Percentiles rank a stretch among this genome's conserved stretches.
These are phyloP conservation scores for Melanostigma gelatinosum DNA, from an alignment of 2,113 vertebrate species.

Conservation along the genomic window DNA sequence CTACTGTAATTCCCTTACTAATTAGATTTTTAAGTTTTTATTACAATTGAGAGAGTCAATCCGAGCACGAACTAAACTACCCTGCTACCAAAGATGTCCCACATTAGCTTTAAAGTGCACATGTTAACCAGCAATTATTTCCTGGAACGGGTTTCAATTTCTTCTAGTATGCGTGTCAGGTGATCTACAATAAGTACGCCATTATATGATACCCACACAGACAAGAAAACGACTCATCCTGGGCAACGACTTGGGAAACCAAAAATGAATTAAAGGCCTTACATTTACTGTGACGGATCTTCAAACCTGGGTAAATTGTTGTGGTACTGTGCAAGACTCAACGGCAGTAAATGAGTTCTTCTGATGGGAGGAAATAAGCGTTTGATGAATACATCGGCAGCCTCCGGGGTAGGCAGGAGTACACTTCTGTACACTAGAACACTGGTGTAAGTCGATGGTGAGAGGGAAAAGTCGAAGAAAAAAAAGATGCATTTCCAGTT, in stretches of 20 bases:
- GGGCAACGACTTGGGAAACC: slow-evolving; percentile 38
- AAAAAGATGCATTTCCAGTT: neutral
- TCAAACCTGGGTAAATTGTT: slow-evolving; percentile 56
- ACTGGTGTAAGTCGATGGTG: neutral
- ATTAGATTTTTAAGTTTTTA: neutral
- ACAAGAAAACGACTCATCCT: slow-evolving; percentile 49
- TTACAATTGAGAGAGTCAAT: neutral
- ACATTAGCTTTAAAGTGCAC: slow-evolving; percentile 9
- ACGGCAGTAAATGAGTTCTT: slow-evolving; percentile 58
- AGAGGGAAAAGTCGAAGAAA: neutral
- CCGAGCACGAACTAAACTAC: neutral
- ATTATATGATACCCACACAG: slow-evolving; percentile 31
- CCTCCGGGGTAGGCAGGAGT: slow-evolving; percentile 11
- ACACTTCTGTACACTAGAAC: slow-evolving; percentile 22
- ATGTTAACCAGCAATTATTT: slow-evolving; percentile 16
- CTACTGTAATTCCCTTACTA: neutral
- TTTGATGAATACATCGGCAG: slow-evolving; percentile 27
- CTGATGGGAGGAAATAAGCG: slow-evolving; percentile 35
- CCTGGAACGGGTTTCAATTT: slow-evolving; percentile 25
- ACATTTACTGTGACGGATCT: slow-evolving; percentile 59
- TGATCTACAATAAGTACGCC: slow-evolving; percentile 43
- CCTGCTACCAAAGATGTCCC: neutral
- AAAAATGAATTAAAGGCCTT: slow-evolving; percentile 61
- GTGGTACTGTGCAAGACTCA: slow-evolving; percentile 51
- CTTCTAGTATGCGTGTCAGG: slow-evolving; percentile 14